Evolutionary conservation across 2,888 invertebrate genomes (phyloP), one percentile per base, ranked within the genome.

Genomic region (Abrostola tripartita): DNA sequence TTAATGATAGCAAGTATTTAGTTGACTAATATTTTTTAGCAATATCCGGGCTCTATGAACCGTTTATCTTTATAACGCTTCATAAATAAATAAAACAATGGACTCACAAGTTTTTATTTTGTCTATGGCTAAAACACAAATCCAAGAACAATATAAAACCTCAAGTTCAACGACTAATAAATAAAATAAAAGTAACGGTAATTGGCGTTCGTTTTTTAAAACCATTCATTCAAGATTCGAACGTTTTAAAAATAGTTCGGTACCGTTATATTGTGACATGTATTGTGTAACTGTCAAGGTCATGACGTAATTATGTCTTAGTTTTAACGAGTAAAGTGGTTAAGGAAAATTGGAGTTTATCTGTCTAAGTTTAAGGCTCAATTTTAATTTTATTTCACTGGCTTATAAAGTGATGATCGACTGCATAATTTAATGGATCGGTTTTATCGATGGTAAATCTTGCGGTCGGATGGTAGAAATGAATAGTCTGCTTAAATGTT

Each of bases 111-210:
- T 24, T 24, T 24, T 24, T 24, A 1, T 24, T 5, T 44, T 24
- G 7, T 44, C 14, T 14, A 44, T 14, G 7, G 14, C 5, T 44
- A 65, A 65, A 57, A 9, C n/a, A 24, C 11, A 35, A 49, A 41
- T n/a, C 47, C 0, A n/a, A 14, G 53, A 55, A 71, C 10, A 49
- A 50, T 61, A 73, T 47, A 5, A 2, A 64, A 64, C n/a, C 41
- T 64, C 78, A 76, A 76, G 78, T 70, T 77, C 74, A 76, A 59
- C 53, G 53, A 37, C 49, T 52, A 53, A 11, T 59, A 53, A 74
- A 65, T 60, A 65, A 63, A 64, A 78, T 9, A 38, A 57, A 41
- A 57, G 37, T 6, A 58, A 52, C 10, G 12, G 8, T 6, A 11
- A 37, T 24, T 37, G 0, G 7, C 12, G 24, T 12, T 47, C 44